Percentiles rank a stretch among this genome's conserved stretches.
phyloP scores from a whole-genome alignment of 2,113 vertebrate species.

The Micronisus gabar region DNA sequence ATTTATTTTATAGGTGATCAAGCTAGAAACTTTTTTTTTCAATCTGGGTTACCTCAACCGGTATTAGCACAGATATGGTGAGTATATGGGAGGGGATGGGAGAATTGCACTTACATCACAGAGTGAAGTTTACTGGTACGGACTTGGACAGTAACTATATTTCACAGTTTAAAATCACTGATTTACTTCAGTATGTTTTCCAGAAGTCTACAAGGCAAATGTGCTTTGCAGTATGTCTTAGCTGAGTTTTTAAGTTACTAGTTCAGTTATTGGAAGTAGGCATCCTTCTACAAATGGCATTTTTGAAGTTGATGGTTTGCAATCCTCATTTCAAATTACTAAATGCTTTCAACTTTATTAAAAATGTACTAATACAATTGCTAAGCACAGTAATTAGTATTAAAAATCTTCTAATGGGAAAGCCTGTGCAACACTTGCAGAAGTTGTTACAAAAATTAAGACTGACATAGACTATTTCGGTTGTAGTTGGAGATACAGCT shows the following conservation, averaged over 20 bases:
- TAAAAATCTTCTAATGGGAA: neutral
- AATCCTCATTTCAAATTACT: neutral
- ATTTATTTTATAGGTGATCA: conserved; percentile 85
- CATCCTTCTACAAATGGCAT: neutral
- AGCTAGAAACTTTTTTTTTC: conserved; percentile 97
- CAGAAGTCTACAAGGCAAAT: neutral
- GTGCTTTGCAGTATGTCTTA: neutral
- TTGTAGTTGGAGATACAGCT: neutral
- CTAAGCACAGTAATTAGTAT: neutral
- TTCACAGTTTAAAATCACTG: neutral
- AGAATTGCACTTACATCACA: neutral
- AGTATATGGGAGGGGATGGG: conserved; percentile 48
- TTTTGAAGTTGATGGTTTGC: neutral
- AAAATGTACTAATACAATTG: neutral
- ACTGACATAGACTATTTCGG: neutral
- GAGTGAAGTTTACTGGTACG: neutral
- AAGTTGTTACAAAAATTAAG: neutral
- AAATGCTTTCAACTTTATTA: neutral
- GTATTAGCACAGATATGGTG: conserved; percentile 99
- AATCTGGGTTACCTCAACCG: conserved; percentile 94
- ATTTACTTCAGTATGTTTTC: neutral
- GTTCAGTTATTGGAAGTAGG: neutral
- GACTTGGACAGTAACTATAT: neutral
- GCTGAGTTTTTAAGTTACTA: neutral
- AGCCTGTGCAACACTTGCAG: neutral